A percentile compares a stretch with the other conserved stretches of the same genome.
These are phyloP conservation scores for Apostichopus japonicus DNA, from an alignment of 35 echinoderm and acorn worm species.

Conservation along the genomic window DNA sequence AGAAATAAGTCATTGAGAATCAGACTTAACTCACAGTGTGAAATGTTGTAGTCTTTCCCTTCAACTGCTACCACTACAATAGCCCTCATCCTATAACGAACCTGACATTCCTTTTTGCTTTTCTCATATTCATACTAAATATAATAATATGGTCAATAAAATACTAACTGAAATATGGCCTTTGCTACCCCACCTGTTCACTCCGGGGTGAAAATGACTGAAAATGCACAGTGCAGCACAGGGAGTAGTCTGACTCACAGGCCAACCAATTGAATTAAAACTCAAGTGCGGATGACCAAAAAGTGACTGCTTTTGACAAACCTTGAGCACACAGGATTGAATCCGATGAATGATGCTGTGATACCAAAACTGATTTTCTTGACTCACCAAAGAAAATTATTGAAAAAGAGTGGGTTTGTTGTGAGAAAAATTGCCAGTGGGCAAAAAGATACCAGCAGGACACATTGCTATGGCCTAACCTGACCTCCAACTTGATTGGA, in stretches of 20 bases:
- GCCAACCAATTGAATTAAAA: background rate
- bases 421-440: background rate
- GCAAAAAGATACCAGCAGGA: background rate
- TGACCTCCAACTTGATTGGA: background rate
- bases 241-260: background rate
- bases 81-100: no score
- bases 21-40: no score
- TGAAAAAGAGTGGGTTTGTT: background rate
- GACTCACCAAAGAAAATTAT: background rate
- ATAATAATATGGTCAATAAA: no score
- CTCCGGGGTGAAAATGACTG: background rate
- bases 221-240: background rate
- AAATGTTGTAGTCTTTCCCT: no score
- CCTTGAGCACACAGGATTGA: background rate
- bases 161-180: no score
- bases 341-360: background rate
- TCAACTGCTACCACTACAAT: no score
- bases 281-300: background rate
- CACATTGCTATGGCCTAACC: background rate
- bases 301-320: background rate
- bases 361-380: slow-evolving; percentile 1
- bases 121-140: no score
- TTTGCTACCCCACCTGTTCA: background rate
- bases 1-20: no score
- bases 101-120: no score